Conservation (phyloP, 2,888 invertebrate species). For the Achlya flavicornis region DNA sequence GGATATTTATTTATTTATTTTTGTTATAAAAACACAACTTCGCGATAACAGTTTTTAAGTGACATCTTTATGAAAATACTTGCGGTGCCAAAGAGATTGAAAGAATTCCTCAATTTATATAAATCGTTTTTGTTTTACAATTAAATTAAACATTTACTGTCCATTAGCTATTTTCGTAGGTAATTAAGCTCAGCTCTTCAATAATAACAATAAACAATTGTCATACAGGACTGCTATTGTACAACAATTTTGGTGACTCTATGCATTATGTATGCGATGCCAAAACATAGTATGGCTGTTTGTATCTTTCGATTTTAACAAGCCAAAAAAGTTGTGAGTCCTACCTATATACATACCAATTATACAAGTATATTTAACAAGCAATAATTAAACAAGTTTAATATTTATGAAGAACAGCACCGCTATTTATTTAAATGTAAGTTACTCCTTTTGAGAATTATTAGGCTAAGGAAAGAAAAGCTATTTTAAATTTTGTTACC, state of each 20-base stretch:
- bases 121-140: not conserved
- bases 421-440: too few species aligned
- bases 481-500: too few species aligned
- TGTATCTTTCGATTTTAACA: not conserved
- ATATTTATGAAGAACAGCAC: too few species aligned
- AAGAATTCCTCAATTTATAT: not conserved
- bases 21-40: too few species aligned
- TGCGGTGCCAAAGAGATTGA: not conserved
- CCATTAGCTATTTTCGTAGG: not conserved
- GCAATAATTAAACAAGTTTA: too few species aligned
- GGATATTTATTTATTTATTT: too few species aligned
- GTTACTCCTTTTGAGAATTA: too few species aligned
- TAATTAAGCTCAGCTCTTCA: not conserved
- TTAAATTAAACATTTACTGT: not conserved
- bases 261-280: not conserved
- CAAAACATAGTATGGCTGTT: not conserved
- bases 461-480: too few species aligned
- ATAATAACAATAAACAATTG: conserved; percentile 37
- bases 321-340: not conserved
- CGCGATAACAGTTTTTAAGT: too few species aligned
- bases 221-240: conserved; percentile 49
- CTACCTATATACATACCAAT: not conserved
- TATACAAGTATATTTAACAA: too few species aligned
- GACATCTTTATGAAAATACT: not conserved
- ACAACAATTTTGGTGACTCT: not conserved